Evolutionary conservation across 64 coral and sea anemone genomes (phyloP).

Genomic region (Anthopleura sola): DNA sequence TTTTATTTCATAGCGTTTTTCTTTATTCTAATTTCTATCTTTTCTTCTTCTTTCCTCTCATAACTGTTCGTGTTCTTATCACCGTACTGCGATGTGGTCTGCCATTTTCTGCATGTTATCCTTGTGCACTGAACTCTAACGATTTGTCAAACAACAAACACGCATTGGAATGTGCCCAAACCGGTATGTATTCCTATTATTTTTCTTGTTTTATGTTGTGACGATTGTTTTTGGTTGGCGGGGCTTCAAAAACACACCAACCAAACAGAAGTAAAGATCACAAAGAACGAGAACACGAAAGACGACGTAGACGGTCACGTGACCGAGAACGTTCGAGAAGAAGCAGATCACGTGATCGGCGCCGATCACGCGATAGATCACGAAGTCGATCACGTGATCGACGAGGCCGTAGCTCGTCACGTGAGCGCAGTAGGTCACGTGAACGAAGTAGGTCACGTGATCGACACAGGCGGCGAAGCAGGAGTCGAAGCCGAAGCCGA

Average conservation of each 20-base stretch:
- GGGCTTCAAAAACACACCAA: not conserved
- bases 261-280: not conserved
- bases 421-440: slow-evolving; percentile 47
- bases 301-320: slow-evolving; percentile 38
- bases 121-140: not conserved
- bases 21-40: not conserved
- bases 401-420: slow-evolving; percentile 33
- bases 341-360: slow-evolving; percentile 72
- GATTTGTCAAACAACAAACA: not conserved
- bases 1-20: not conserved
- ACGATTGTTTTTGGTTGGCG: not conserved
- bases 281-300: slow-evolving; percentile 35
- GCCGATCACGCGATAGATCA: slow-evolving; percentile 54
- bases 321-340: slow-evolving; percentile 32
- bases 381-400: slow-evolving; percentile 72
- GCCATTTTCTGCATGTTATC: not conserved
- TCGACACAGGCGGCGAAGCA: slow-evolving; percentile 45
- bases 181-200: not conserved
- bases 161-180: not conserved
- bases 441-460: slow-evolving; percentile 58
- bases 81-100: not conserved
- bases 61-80: not conserved
- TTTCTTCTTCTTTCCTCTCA: not conserved
- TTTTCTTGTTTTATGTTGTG: not conserved
- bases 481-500: slow-evolving; percentile 49